Evolutionary conservation across 2,113 vertebrate genomes (phyloP).

Genomic region (Noctilio leporinus): DNA sequence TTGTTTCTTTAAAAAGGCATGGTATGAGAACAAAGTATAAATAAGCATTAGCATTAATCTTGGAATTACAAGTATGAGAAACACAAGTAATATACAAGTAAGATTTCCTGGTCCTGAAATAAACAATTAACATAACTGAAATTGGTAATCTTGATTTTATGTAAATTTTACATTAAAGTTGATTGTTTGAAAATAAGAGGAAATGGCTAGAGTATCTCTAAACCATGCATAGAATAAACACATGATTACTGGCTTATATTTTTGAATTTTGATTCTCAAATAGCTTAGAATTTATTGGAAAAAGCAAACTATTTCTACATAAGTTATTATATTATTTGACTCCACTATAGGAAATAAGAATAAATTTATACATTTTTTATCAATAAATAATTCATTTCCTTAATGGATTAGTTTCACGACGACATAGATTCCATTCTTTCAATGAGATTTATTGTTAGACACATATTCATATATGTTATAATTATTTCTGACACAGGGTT

Average conservation of each 20-base stretch:
- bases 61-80: background rate
- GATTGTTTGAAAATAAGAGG: constrained; percentile 15
- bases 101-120: background rate
- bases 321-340: background rate
- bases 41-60: background rate
- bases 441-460: constrained; percentile 44
- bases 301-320: constrained; percentile 21
- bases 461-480: constrained; percentile 33
- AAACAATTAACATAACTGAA: background rate
- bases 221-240: constrained; percentile 1
- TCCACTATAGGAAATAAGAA: background rate
- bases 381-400: constrained; percentile 59
- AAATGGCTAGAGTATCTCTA: background rate
- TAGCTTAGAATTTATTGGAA: constrained; percentile 14
- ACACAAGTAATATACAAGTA: background rate
- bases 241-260: background rate
- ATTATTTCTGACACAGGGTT: constrained; percentile 14
- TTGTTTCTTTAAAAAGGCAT: background rate
- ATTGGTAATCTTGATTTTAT: constrained; percentile 25
- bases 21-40: background rate
- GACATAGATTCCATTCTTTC: constrained; percentile 39
- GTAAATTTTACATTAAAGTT: background rate
- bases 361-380: constrained; percentile 49
- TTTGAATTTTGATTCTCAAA: constrained; percentile 34
- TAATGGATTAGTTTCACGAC: constrained; percentile 45